These are phyloP conservation scores for Dromiciops gliroides DNA, from an alignment of 2,113 vertebrate species.

Conservation along the genomic window DNA sequence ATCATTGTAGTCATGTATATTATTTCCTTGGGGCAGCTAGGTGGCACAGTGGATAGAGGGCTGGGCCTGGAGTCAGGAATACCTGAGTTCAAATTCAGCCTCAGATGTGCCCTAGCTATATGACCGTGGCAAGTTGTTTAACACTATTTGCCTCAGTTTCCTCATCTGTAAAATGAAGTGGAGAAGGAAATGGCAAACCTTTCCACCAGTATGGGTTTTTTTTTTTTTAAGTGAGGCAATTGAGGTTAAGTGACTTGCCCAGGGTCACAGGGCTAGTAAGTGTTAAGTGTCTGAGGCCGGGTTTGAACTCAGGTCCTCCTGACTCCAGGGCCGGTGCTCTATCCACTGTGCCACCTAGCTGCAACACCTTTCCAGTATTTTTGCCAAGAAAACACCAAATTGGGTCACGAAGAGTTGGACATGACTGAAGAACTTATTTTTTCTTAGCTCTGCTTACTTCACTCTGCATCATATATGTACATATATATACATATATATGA, in stretches of 20 bases:
- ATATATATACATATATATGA: no score
- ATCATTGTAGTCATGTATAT: not conserved
- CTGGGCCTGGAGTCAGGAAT: not conserved
- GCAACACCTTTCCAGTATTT: no score
- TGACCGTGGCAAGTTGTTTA: not conserved
- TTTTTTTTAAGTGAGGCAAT: no score
- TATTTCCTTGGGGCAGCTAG: not conserved
- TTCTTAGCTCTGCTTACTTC: not conserved
- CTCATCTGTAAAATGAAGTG: not conserved
- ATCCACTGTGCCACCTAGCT: no score
- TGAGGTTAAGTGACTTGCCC: no score
- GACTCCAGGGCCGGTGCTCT: no score
- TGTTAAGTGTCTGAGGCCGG: no score
- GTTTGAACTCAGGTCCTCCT: no score
- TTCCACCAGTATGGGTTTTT: no score
- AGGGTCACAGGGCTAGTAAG: no score
- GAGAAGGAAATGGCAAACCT: not conserved
- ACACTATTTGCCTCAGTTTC: not conserved
- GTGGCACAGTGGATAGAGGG: not conserved
- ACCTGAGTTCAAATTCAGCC: not conserved
- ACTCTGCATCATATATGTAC: not conserved
- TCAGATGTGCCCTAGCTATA: not conserved
- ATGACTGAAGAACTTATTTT: not conserved
- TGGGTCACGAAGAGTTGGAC: not conserved
- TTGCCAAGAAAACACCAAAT: not conserved